phyloP scores from a whole-genome alignment of 2,797 vertebrate genomes.

The Leptoclinus maculatus region DNA sequence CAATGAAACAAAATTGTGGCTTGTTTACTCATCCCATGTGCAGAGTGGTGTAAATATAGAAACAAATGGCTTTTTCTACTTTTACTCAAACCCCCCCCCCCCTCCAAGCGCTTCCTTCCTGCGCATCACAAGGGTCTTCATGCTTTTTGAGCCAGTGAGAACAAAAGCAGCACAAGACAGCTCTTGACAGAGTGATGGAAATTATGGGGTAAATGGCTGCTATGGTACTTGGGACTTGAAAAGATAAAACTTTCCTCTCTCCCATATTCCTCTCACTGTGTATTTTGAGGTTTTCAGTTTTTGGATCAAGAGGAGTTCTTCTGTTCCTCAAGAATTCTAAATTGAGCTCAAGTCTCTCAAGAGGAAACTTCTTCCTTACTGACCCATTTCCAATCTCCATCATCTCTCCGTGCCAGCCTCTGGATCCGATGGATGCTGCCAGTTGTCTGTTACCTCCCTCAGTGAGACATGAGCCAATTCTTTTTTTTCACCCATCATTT shows the following conservation, averaged over 20 bases:
- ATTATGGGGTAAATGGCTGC: conserved; percentile 51
- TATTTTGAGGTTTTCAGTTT: conserved; percentile 62
- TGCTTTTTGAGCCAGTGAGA: conserved; percentile 53
- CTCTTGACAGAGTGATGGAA: conserved; percentile 57
- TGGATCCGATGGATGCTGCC: conserved; percentile 59
- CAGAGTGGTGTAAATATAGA: conserved; percentile 34
- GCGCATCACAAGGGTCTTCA: conserved; percentile 33
- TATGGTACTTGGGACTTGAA: conserved; percentile 41
- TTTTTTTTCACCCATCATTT: conserved; percentile 19
- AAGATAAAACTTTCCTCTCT: conserved; percentile 34
- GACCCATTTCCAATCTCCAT: conserved; percentile 74
- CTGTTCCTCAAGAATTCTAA: conserved; percentile 66
- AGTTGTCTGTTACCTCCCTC: conserved; percentile 54
- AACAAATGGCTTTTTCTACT: conserved; percentile 23
- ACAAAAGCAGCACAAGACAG: conserved; percentile 62
- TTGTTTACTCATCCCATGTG: conserved; percentile 43
- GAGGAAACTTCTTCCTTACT: conserved; percentile 56
- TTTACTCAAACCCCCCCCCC: conserved; percentile 20
- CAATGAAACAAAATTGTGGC: conserved; percentile 6
- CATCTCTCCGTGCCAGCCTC: conserved; percentile 64
- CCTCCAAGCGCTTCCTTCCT: conserved; percentile 48
- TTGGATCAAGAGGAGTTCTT: conserved; percentile 68
- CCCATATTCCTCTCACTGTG: conserved; percentile 39
- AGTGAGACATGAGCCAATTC: conserved; percentile 42
- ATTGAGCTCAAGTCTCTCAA: conserved; percentile 59